These are phyloP conservation scores for Grapholita molesta DNA, from an alignment of 1,140 invertebrate species.

Conservation along the genomic window DNA sequence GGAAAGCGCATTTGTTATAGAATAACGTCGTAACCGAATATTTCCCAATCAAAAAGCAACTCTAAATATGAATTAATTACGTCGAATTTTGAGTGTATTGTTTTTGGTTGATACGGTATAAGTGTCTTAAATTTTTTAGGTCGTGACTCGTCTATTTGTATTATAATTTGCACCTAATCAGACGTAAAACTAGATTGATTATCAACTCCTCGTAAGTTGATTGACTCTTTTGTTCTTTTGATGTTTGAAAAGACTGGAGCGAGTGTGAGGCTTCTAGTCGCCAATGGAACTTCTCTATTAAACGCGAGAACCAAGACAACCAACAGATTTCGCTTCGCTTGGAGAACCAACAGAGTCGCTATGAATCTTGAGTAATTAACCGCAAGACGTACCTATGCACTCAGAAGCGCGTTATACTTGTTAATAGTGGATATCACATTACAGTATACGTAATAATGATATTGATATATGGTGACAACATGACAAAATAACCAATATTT, in stretches of 20 bases:
- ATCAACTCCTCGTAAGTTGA: slow-evolving; percentile 50
- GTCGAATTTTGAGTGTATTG: not conserved
- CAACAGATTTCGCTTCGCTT: not conserved
- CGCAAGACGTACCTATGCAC: too few relatives aligned
- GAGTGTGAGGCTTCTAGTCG: slow-evolving; percentile 38
- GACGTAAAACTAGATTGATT: slow-evolving; percentile 74
- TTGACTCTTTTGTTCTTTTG: slow-evolving; percentile 49
- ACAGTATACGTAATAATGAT: too few relatives aligned
- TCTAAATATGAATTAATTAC: not conserved
- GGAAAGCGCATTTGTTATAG: not conserved
- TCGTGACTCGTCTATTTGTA: slow-evolving; percentile 73
- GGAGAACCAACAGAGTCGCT: too few relatives aligned
- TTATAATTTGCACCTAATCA: slow-evolving; percentile 75
- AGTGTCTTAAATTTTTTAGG: slow-evolving; percentile 15
- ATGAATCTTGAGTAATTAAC: too few relatives aligned
- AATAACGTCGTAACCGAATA: not conserved
- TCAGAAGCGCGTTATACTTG: too few relatives aligned
- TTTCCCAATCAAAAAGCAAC: not conserved
- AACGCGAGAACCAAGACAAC: not conserved
- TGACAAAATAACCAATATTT: too few relatives aligned
- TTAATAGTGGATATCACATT: too few relatives aligned
- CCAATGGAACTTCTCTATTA: slow-evolving; percentile 16
- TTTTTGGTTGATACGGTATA: not conserved
- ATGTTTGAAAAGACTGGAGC: slow-evolving; percentile 41
- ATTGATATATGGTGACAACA: too few relatives aligned